A percentile compares a stretch with the other conserved stretches of the same genome.
phyloP scores from a whole-genome alignment of 2,888 invertebrate species.

The Syrista parreyssii region DNA sequence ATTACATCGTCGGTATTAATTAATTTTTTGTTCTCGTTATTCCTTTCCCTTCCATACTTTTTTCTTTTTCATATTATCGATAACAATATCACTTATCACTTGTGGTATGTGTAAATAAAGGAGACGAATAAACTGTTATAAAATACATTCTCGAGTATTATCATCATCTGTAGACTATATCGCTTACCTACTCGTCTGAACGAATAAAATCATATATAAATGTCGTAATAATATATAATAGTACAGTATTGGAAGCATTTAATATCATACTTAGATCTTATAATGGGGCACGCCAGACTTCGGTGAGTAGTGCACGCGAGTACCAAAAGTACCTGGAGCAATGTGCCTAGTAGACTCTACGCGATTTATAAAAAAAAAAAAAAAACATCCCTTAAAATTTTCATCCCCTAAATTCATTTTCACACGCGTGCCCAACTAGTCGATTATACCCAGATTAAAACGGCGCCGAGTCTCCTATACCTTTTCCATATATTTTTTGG shows the following conservation, averaged over 20 bases:
- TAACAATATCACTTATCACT: slow-evolving; percentile 66
- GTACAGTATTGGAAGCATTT: slow-evolving; percentile 65
- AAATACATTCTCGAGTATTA: slow-evolving; percentile 66
- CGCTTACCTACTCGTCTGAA: slow-evolving; percentile 52
- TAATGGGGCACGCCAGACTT: slow-evolving; percentile 23
- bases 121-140: slow-evolving; percentile 65
- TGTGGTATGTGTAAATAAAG: slow-evolving; percentile 63
- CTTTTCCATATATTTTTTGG: slow-evolving; percentile 5
- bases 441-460: too few species aligned
- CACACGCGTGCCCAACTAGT: not conserved
- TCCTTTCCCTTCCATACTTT: slow-evolving; percentile 13
- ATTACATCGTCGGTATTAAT: slow-evolving; percentile 20
- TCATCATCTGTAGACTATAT: slow-evolving; percentile 51
- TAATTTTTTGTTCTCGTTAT: slow-evolving; percentile 18
- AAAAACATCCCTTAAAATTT: not conserved
- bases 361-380: not conserved
- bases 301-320: slow-evolving; percentile 27
- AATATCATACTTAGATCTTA: slow-evolving; percentile 54
- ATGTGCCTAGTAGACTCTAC: not conserved
- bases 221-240: slow-evolving; percentile 51
- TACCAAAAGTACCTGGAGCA: not conserved
- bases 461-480: not conserved
- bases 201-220: slow-evolving; percentile 60
- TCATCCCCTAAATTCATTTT: not conserved
- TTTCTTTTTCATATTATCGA: slow-evolving; percentile 40